Percentiles rank a stretch among this genome's conserved stretches.
Evolutionary conservation across 2,113 vertebrate genomes (phyloP).

Genomic region (Gnathonemus echidnorhynchus): DNA sequence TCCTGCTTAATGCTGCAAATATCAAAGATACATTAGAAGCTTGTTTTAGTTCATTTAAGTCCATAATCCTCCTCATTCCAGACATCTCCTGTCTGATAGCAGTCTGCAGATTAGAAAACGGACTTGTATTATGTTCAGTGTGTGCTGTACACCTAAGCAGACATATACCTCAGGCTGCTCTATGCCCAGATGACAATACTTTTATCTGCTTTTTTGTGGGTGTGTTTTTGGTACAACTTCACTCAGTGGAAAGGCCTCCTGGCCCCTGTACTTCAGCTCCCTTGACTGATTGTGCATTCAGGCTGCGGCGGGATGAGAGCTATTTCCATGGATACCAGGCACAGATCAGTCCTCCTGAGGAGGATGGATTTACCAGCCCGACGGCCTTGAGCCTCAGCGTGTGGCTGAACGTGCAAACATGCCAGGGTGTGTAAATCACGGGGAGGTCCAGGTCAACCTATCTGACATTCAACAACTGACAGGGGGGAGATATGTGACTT

Average conservation of each 20-base stretch:
- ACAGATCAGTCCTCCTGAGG: not conserved
- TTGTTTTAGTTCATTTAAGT: not conserved
- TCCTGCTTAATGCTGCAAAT: not conserved
- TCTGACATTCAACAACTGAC: not conserved
- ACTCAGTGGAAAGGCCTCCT: not conserved
- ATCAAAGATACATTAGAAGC: conserved; percentile 2
- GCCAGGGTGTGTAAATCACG: not conserved
- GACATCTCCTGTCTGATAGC: not conserved
- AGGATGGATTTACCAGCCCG: not conserved
- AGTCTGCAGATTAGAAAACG: not conserved
- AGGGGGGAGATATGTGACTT: not conserved
- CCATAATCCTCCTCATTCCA: not conserved
- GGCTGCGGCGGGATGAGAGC: not conserved
- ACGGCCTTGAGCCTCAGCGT: not conserved
- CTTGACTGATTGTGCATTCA: not conserved
- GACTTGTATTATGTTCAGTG: not conserved
- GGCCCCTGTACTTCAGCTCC: not conserved
- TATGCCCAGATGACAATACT: not conserved
- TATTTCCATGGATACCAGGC: conserved; percentile 17
- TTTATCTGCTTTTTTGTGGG: not conserved
- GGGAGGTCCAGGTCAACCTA: not conserved
- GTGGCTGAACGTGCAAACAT: not conserved
- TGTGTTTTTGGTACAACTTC: not conserved
- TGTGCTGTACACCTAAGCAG: not conserved
- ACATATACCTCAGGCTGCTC: not conserved